phyloP scores from a whole-genome alignment of 2,888 invertebrate genomes.

The Nomada fucata region DNA sequence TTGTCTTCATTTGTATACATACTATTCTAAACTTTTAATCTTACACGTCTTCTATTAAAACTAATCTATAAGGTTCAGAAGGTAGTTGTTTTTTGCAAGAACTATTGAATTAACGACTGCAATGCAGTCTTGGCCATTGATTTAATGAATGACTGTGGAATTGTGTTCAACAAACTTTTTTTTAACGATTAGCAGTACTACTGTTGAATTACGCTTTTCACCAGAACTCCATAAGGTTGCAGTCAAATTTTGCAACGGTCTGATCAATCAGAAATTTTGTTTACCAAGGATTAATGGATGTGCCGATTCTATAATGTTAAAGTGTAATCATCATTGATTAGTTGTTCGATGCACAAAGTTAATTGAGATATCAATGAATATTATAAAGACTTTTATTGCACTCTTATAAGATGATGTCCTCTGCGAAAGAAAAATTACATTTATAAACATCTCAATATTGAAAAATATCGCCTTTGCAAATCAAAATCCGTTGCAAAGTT shows the following conservation, averaged over 20 bases:
- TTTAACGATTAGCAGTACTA: constrained; percentile 56
- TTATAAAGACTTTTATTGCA: constrained; percentile 12
- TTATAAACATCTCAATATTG: not conserved
- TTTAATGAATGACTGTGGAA: constrained; percentile 69
- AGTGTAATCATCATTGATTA: constrained; percentile 11
- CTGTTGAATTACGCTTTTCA: constrained; percentile 60
- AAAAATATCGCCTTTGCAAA: constrained; percentile 32
- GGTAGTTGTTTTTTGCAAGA: constrained; percentile 61
- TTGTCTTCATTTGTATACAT: constrained; percentile 37
- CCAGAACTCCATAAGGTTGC: constrained; percentile 31
- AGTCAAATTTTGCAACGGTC: constrained; percentile 51
- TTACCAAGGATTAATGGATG: constrained; percentile 17
- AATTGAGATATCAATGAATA: constrained; percentile 2
- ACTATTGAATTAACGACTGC: constrained; percentile 61
- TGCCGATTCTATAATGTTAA: not conserved
- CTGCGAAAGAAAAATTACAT: too few relatives aligned
- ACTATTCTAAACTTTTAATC: constrained; percentile 42
- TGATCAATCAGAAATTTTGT: not conserved
- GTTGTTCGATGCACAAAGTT: constrained; percentile 27
- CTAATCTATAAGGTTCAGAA: constrained; percentile 53
- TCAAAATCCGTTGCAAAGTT: constrained; percentile 61
- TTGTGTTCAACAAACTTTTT: constrained; percentile 67
- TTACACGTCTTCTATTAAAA: constrained; percentile 51
- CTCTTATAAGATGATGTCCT: constrained; percentile 1
- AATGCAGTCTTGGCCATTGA: constrained; percentile 62